Evolutionary conservation across 2,888 invertebrate genomes (phyloP).

Genomic region (Phymatocera aterrima): DNA sequence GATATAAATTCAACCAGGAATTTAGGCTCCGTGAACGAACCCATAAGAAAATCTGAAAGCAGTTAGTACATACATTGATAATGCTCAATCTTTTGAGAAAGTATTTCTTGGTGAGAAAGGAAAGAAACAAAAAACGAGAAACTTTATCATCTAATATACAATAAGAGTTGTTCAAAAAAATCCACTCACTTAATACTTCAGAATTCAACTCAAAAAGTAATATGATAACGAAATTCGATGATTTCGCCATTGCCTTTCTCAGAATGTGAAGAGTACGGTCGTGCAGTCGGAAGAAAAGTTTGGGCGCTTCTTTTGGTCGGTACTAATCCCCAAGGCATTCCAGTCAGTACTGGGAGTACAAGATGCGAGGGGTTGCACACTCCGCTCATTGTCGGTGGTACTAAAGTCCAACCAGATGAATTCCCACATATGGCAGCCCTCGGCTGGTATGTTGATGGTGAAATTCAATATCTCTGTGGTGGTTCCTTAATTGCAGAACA

Average conservation of each 20-base stretch:
- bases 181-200: neutral
- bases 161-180: too few species aligned
- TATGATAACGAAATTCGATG: neutral
- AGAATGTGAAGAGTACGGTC: constrained; percentile 44
- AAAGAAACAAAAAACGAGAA: too few species aligned
- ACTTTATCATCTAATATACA: too few species aligned
- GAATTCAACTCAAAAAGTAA: too few species aligned
- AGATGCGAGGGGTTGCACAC: constrained; percentile 19
- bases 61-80: constrained; percentile 2
- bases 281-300: constrained; percentile 15
- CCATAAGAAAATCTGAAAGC: constrained; percentile 25
- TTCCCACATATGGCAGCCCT: constrained; percentile 68
- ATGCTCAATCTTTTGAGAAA: too few species aligned
- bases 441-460: constrained; percentile 56
- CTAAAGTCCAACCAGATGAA: constrained; percentile 52
- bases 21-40: neutral
- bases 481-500: constrained; percentile 65
- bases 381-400: constrained; percentile 39
- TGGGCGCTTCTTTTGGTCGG: constrained; percentile 30
- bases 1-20: neutral
- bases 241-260: neutral
- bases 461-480: constrained; percentile 63
- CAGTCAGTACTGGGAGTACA: neutral
- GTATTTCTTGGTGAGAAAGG: too few species aligned
- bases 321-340: neutral